phyloP scores from a whole-genome alignment of 2,888 invertebrate species.

The Dinocampus coccinellae region DNA sequence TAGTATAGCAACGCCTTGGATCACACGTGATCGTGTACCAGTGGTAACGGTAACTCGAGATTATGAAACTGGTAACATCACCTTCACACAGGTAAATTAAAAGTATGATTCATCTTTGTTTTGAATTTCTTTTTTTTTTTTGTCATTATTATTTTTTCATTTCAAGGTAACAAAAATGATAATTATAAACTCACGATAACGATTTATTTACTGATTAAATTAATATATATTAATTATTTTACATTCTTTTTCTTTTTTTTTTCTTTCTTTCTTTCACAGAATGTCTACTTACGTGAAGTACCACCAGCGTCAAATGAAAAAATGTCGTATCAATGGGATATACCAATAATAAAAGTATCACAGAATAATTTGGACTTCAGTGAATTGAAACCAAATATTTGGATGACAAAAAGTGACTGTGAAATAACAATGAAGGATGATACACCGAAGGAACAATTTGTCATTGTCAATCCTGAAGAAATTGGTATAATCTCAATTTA shows the following conservation, averaged over 20 bases:
- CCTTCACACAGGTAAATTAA: slow-evolving; percentile 78
- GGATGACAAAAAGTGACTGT: slow-evolving; percentile 74
- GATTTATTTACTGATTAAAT: background rate
- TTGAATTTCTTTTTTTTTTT: too few species aligned
- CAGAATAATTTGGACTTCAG: slow-evolving; percentile 75
- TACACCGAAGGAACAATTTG: slow-evolving; percentile 75
- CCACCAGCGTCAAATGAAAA: slow-evolving; percentile 77
- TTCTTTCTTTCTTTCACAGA: slow-evolving; percentile 35
- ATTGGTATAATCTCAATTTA: slow-evolving; percentile 75
- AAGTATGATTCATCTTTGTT: slow-evolving; percentile 6
- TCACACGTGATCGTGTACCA: slow-evolving; percentile 83
- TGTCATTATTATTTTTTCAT: background rate
- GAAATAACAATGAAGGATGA: slow-evolving; percentile 72
- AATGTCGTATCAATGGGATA: slow-evolving; percentile 77
- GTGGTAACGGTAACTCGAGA: slow-evolving; percentile 79
- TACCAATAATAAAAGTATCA: slow-evolving; percentile 76
- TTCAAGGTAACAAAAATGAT: slow-evolving; percentile 18
- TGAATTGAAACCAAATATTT: slow-evolving; percentile 73
- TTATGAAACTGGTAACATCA: slow-evolving; percentile 75
- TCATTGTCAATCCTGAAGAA: slow-evolving; percentile 87
- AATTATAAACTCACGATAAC: background rate
- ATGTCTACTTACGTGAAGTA: slow-evolving; percentile 44
- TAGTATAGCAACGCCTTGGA: slow-evolving; percentile 86
- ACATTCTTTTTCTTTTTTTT: slow-evolving; percentile 8
- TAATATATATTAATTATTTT: background rate